These are phyloP conservation scores for Misgurnus anguillicaudatus DNA, from an alignment of 2,113 vertebrate species.

Conservation along the genomic window DNA sequence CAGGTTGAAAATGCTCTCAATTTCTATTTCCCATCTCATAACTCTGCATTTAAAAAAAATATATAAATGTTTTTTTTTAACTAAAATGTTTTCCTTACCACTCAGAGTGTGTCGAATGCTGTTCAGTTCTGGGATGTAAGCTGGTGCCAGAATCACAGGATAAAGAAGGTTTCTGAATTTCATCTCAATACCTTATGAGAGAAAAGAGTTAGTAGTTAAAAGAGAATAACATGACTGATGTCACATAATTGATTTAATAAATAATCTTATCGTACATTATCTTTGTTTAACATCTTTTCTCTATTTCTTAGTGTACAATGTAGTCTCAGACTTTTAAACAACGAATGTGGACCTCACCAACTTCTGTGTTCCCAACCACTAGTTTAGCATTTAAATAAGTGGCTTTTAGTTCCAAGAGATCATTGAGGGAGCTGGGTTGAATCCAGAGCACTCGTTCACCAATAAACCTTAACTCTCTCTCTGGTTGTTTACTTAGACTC, in stretches of 20 bases:
- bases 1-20: too few relatives aligned
- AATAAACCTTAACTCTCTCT: slow-evolving; percentile 77
- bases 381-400: slow-evolving; percentile 81
- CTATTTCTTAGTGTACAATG: too few relatives aligned
- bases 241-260: too few relatives aligned
- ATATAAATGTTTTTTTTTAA: too few relatives aligned
- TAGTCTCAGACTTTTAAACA: too few relatives aligned
- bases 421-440: slow-evolving; percentile 79
- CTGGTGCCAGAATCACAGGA: slow-evolving; percentile 86
- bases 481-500: slow-evolving; percentile 71
- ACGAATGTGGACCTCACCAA: slow-evolving; percentile 78
- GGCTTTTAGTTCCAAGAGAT: slow-evolving; percentile 83
- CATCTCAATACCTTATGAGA: slow-evolving; percentile 84
- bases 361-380: slow-evolving; percentile 96
- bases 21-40: too few relatives aligned
- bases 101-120: slow-evolving; percentile 73
- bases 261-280: too few relatives aligned
- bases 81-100: slow-evolving; percentile 74
- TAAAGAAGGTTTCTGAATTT: slow-evolving; percentile 92
- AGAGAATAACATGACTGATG: background rate
- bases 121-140: slow-evolving; percentile 86
- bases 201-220: background rate
- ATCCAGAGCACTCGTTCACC: slow-evolving; percentile 86
- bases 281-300: too few relatives aligned
- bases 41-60: too few relatives aligned